Evolutionary conservation across 2,888 invertebrate species (phyloP).

Genomic region (Pyralis farinalis): DNA sequence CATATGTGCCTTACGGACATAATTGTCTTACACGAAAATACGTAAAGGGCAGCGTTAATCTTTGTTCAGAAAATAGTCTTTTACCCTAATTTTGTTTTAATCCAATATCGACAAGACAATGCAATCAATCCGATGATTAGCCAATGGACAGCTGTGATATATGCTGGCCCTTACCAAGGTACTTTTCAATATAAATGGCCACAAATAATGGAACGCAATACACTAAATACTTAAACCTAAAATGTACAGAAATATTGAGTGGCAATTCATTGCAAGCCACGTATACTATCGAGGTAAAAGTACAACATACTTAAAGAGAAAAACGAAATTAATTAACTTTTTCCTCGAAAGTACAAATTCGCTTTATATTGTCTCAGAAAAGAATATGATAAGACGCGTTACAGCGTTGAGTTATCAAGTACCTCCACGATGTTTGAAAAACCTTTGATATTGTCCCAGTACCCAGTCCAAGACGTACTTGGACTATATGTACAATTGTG

Average conservation of each 20-base stretch:
- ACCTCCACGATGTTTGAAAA: conserved; percentile 13
- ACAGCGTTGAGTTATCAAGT: conserved; percentile 7
- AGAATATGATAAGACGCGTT: conserved; percentile 17
- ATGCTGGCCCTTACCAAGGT: too few species aligned
- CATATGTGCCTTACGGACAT: too few species aligned
- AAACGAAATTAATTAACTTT: conserved; percentile 7
- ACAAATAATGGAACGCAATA: conserved; percentile 14
- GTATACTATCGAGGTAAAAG: conserved; percentile 25
- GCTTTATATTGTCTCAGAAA: conserved; percentile 32
- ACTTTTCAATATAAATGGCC: background rate
- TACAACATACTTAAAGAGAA: background rate
- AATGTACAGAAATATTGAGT: conserved; percentile 31
- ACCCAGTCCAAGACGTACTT: too few species aligned
- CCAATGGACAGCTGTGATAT: too few species aligned
- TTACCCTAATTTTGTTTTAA: too few species aligned
- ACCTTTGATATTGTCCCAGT: too few species aligned
- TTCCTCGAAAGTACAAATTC: conserved; percentile 26
- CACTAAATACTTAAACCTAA: conserved; percentile 29
- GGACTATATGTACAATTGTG: too few species aligned
- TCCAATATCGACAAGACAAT: too few species aligned
- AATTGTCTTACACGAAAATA: too few species aligned
- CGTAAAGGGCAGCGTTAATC: too few species aligned
- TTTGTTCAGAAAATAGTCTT: too few species aligned
- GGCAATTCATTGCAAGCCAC: conserved; percentile 23
- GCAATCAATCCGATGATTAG: too few species aligned